These are phyloP conservation scores for Philaethria dido DNA, from an alignment of 2,888 invertebrate species.

Conservation along the genomic window DNA sequence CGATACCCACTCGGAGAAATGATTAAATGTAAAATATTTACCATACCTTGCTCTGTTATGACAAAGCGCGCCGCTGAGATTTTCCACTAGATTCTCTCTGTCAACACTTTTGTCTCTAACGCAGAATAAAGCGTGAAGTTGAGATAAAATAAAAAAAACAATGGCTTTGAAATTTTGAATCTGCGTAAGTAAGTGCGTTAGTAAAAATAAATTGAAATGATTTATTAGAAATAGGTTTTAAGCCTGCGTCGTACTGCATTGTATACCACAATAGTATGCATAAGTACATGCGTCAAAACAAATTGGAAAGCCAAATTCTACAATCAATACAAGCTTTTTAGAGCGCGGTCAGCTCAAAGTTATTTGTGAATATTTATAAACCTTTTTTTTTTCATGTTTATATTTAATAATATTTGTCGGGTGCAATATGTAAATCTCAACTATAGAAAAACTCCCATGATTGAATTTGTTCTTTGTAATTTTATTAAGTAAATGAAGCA, in stretches of 20 bases:
- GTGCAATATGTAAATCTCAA: not conserved
- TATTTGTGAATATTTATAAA: not conserved
- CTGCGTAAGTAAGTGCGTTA: too few species aligned
- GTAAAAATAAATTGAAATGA: not conserved
- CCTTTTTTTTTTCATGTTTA: slow-evolving; percentile 4
- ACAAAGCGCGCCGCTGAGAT: too few species aligned
- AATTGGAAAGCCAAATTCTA: slow-evolving; percentile 1
- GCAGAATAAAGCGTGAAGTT: too few species aligned
- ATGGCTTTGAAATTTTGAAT: too few species aligned
- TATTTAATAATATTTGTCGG: not conserved
- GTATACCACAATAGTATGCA: slow-evolving; percentile 1
- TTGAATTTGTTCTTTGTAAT: not conserved
- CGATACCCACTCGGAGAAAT: too few species aligned
- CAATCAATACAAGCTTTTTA: slow-evolving; percentile 6
- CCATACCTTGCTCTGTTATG: too few species aligned
- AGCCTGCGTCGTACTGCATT: not conserved
- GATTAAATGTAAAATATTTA: too few species aligned
- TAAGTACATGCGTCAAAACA: slow-evolving; percentile 1
- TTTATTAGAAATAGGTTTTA: not conserved
- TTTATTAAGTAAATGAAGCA: not conserved
- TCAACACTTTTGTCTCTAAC: too few species aligned
- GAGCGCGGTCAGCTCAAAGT: slow-evolving; percentile 4
- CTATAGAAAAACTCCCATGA: too few species aligned
- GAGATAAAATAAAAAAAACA: too few species aligned
- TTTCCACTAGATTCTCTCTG: too few species aligned